Base-by-base conservation (phyloP, 1,140 invertebrate species). In the Goniozus legneri region DNA sequence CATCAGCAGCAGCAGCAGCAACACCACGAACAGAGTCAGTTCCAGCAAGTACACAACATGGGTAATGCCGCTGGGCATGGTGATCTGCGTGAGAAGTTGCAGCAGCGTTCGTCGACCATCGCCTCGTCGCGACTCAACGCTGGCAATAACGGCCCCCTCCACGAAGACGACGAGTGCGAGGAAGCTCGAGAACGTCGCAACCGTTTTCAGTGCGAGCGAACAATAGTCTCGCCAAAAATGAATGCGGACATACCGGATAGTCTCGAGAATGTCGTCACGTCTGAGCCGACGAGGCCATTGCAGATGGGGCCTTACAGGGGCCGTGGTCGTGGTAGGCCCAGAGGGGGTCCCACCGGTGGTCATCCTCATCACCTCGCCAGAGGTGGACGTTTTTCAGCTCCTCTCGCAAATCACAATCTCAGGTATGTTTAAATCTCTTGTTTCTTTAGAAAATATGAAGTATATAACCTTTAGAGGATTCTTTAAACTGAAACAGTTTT, bases 151-250 rank as follows among this genome's bases (percentile, higher is more conserved):
- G 61, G 60, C 33, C 65, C 65, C 30, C 53, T 48, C 40, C 36
- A 61, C 36, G 71, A 76, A 43, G 71, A 76, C 37, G 71, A 75
- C 40, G 73, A 74, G 36, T 52, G 58, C 41, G 68, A 74, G 50
- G 67, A 73, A 46, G 68, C 65, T 2, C 62, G 60, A 14, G 71
- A 74, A 39, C 55, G 71, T 43, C 60, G 73, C 34, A 74, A 74
- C 44, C 62, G 73, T 37, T 76, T 76, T 56, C 68, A 74, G 45
- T 72, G 52, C 31, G 73, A 76, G 35, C 60, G 71, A 47, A 67
- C 60, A 2, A 59, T 64, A 7, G 47, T 73, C 34, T 56, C 67
- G 21, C 56, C 61, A 8, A 74, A 74, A 38, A 62, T 68, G 60
- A 70, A 70, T 20, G 60, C 53, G 31, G 61, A 72, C 15, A 74